A percentile compares a stretch with the other conserved stretches of the same genome.
Evolutionary conservation across 2,888 invertebrate genomes (phyloP).

Genomic region (Dryocosmus kuriphilus): DNA sequence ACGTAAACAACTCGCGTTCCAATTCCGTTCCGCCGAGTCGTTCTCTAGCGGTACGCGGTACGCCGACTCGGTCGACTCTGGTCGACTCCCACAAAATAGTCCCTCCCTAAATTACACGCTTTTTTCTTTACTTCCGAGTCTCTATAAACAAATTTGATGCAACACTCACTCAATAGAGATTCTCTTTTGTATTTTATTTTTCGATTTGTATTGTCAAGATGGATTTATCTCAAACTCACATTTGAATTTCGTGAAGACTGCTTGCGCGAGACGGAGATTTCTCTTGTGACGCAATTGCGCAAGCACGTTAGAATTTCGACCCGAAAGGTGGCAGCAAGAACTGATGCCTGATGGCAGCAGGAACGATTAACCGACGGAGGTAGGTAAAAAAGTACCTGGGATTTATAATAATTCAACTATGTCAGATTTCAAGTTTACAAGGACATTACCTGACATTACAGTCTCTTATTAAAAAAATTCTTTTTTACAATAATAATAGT

Average conservation of each 20-base stretch:
- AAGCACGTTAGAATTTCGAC: not conserved
- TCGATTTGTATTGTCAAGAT: not conserved
- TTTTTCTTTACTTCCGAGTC: not conserved
- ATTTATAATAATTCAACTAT: no score
- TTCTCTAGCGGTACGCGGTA: conserved; percentile 21
- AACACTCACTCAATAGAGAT: not conserved
- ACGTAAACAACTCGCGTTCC: conserved; percentile 43
- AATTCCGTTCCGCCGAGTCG: conserved; percentile 47
- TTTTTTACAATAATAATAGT: not conserved
- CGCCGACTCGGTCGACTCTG: conserved; percentile 32
- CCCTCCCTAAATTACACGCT: conserved; percentile 24
- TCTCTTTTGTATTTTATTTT: not conserved
- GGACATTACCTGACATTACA: not conserved
- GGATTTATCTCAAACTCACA: not conserved
- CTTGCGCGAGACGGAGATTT: conserved; percentile 41
- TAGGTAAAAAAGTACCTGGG: not conserved
- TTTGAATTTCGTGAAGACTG: conserved; percentile 37
- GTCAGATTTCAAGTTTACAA: no score
- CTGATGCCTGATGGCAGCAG: not conserved
- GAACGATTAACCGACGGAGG: not conserved
- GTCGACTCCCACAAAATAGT: conserved; percentile 38
- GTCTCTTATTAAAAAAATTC: not conserved
- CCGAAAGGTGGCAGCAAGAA: conserved; percentile 6
- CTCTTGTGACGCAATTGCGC: conserved; percentile 41
- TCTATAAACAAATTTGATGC: not conserved